These are phyloP conservation scores for Pristis pectinata DNA, from an alignment of 2,797 vertebrate species.

Conservation along the genomic window DNA sequence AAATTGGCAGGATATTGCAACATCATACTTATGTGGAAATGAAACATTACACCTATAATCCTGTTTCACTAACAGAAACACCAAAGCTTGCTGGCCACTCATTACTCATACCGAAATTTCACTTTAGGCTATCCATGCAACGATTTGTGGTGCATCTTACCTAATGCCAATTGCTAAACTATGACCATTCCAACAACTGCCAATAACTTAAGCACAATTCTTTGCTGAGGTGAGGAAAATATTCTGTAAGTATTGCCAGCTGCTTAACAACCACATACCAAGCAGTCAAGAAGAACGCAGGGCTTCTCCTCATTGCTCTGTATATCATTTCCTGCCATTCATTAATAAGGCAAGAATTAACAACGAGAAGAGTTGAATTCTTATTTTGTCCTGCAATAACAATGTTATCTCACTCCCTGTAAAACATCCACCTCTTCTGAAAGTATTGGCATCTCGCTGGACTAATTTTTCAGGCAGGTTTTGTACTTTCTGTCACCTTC, in stretches of 20 bases:
- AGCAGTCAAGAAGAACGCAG: no score
- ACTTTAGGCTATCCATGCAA: neutral
- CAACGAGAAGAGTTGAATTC: neutral
- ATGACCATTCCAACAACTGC: neutral
- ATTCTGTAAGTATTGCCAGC: neutral
- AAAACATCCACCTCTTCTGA: neutral
- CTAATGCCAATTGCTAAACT: neutral
- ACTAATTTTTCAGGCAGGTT: neutral
- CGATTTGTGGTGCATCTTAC: neutral
- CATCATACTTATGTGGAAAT: neutral
- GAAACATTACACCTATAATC: neutral
- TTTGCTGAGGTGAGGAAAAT: neutral
- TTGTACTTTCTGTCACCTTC: neutral
- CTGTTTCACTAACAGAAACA: neutral
- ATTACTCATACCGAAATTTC: neutral
- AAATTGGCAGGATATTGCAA: neutral
- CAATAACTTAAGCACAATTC: neutral
- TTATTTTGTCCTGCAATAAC: neutral
- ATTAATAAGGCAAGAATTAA: neutral
- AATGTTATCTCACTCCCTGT: neutral
- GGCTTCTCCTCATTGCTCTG: neutral
- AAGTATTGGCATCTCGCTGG: neutral
- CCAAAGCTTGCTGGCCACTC: no score
- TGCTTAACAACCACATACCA: neutral
- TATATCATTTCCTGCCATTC: no score